phyloP scores from a whole-genome alignment of 1,140 invertebrate genomes.

The Maconellicoccus hirsutus region DNA sequence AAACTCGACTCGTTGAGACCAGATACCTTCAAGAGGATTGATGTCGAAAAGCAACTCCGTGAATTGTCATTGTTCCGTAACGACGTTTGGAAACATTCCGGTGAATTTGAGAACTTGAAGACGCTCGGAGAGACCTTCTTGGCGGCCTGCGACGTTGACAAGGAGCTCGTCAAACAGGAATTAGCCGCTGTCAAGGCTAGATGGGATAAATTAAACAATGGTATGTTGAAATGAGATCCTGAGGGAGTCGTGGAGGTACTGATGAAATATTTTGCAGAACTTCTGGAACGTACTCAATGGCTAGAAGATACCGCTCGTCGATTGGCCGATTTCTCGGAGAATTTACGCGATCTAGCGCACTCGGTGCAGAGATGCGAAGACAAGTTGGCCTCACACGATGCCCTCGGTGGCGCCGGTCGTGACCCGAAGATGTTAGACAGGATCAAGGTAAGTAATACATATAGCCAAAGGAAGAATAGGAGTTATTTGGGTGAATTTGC shows the following conservation, averaged over 20 bases:
- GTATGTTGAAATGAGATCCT: constrained; percentile 33
- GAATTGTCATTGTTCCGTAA: constrained; percentile 83
- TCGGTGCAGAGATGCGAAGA: constrained; percentile 77
- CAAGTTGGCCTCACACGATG: constrained; percentile 65
- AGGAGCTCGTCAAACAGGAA: constrained; percentile 74
- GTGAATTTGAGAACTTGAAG: constrained; percentile 81
- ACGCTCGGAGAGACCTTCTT: constrained; percentile 75
- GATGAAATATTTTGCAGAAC: constrained; percentile 32
- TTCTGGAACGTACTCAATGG: constrained; percentile 52
- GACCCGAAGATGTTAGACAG: constrained; percentile 72
- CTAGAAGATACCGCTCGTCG: constrained; percentile 74
- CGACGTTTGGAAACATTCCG: constrained; percentile 82
- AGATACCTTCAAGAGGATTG: constrained; percentile 67
- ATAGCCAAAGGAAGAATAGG: neutral
- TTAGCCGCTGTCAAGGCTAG: constrained; percentile 64
- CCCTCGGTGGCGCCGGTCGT: constrained; percentile 59
- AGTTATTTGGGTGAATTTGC: no score
- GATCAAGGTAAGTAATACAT: constrained; percentile 46
- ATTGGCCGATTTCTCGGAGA: constrained; percentile 74
- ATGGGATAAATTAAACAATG: constrained; percentile 84
- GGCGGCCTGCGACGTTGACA: constrained; percentile 74
- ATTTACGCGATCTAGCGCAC: constrained; percentile 66
- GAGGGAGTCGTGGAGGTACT: neutral
- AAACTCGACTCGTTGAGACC: constrained; percentile 67
- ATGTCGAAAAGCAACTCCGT: constrained; percentile 77